A percentile compares a stretch with the other conserved stretches of the same genome.
phyloP scores from a whole-genome alignment of 2,113 vertebrate genomes.

The Myotis lucifugus region DNA sequence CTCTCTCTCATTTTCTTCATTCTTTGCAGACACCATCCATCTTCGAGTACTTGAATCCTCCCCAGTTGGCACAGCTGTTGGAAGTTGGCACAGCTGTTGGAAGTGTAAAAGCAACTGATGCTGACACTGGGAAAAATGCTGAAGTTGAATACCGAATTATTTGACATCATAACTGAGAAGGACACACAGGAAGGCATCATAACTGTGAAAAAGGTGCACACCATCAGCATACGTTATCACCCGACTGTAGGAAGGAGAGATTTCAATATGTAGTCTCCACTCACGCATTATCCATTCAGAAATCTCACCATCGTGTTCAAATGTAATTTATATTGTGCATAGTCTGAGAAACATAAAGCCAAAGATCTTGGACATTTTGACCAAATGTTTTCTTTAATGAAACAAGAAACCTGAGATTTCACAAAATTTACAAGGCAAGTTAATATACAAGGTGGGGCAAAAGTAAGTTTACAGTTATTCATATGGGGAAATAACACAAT shows the following conservation, averaged over 20 bases:
- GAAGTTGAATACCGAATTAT: constrained; percentile 89
- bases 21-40: constrained; percentile 85
- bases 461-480: neutral
- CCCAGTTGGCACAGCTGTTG: constrained; percentile 85
- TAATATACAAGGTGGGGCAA: neutral
- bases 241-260: neutral
- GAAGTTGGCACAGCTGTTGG: constrained; percentile 87
- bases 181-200: constrained; percentile 89
- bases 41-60: constrained; percentile 87
- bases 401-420: constrained; percentile 16
- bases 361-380: neutral
- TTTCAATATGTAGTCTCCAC: neutral
- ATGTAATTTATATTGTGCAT: neutral
- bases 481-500: neutral
- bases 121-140: constrained; percentile 88
- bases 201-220: constrained; percentile 86
- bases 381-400: neutral
- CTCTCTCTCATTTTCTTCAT: constrained; percentile 51
- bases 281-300: neutral
- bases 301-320: neutral
- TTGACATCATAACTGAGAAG: constrained; percentile 87
- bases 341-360: neutral
- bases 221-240: neutral
- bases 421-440: neutral
- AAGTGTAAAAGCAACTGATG: constrained; percentile 88